Percentiles rank a stretch among this genome's conserved stretches.
Conservation (phyloP, 1,140 invertebrate species). For the Wasmannia auropunctata region DNA sequence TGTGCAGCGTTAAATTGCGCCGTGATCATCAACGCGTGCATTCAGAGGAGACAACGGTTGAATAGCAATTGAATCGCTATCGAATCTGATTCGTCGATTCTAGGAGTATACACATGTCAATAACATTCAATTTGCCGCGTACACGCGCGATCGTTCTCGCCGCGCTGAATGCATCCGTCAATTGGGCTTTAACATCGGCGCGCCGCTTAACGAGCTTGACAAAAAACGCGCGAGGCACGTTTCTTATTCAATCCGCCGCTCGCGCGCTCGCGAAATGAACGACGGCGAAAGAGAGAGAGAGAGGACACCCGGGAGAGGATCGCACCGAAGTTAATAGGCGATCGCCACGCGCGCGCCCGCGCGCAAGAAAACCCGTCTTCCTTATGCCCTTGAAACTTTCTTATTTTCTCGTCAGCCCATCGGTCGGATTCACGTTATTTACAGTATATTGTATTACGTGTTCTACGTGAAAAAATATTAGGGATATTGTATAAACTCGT, state of each 20-base stretch:
- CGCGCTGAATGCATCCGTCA: conserved; percentile 24
- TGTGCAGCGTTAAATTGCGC: conserved; percentile 35
- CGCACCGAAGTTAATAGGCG: neutral
- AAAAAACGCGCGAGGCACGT: neutral
- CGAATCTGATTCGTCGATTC: conserved; percentile 49
- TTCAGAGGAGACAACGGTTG: conserved; percentile 40
- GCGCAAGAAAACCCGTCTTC: conserved; percentile 65
- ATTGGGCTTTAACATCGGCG: conserved; percentile 22
- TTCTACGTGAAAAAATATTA: neutral
- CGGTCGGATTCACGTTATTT: conserved; percentile 2
- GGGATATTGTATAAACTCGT: conserved; percentile 45
- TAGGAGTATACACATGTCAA: conserved; percentile 29
- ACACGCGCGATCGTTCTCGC: conserved; percentile 8
- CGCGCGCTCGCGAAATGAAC: neutral
- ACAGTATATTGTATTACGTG: conserved; percentile 1
- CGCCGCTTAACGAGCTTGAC: conserved; percentile 1
- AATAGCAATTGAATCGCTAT: conserved; percentile 53
- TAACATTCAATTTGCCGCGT: conserved; percentile 47
- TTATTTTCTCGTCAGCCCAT: conserved; percentile 61
- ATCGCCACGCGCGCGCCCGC: neutral
- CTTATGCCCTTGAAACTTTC: conserved; percentile 63
- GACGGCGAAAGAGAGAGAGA: neutral
- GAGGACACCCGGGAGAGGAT: neutral
- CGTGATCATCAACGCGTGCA: conserved; percentile 46
- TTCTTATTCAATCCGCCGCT: conserved; percentile 21